Base-by-base conservation (phyloP, 2,888 invertebrate species). In the Plagodis dolabraria region DNA sequence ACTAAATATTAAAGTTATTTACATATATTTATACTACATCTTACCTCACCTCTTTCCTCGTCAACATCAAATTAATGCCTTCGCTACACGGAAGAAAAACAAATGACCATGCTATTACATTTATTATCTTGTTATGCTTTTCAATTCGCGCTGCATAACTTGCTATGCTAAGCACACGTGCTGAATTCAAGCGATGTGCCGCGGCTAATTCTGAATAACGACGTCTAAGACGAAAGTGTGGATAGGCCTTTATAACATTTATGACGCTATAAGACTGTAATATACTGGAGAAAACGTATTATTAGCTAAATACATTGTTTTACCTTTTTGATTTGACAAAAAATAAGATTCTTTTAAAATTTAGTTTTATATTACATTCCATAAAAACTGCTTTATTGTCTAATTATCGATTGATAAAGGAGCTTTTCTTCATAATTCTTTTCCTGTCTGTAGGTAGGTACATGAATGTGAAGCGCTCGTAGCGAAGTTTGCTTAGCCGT, bases 181-280 rank as follows among this genome's bases (percentile, higher is more conserved):
- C 71, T 64, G 68, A 69, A 68, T 71, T 60, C 56, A 64, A 64
- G 70, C 78, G 75, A 83, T 82, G 82, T 80, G 81, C 75, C 82
- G 80, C 74, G 76, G 66, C 83, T 79, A 83, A 86, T 85, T 77
- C 75, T 69, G 69, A 60, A 72, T 80, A 82, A 80, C 85, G 79
- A 80, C 81, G 79, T 79, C 34, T 12, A 34, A 53, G 63, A 69
- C 74, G 66, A 74, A 71, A 75, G 77, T 82, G 75, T 78, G 69
- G 66, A 76, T 71, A 65, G 60, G 63, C 73, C 80, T 80, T 81
- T 78, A 77, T 67, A 60, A 62, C 59, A 68, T 69, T 67, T 65
- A 64, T 69, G 64, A 65, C 53, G 53, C 35, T 47, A 22, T 61
- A 40, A 45, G 34, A 33, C 7, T 38, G 38, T 8, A 38, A 9